Evolutionary conservation across 2,888 invertebrate genomes (phyloP), one percentile per base, ranked within the genome.

Genomic region (Tiliacea citrago): DNA sequence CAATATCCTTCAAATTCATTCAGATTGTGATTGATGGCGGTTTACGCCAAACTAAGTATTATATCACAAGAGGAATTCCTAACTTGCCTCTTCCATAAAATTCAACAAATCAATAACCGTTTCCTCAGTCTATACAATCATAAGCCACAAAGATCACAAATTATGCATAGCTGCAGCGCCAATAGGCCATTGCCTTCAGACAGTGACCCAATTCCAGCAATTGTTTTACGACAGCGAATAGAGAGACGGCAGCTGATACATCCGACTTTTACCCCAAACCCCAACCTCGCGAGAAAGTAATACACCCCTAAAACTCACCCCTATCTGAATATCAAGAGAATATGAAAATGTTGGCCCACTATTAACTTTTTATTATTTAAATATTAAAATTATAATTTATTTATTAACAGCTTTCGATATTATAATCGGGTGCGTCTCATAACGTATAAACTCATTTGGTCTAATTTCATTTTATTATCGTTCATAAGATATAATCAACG

Each of bases 181-280:
- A 63, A 60, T 42, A 62, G 69, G 42, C 63, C 60, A 61, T 58
- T 72, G 65, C 21, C 35, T 83, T 70, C 74, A 69, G 73, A 71
- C 73, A 75, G 61, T 75, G 75, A 85, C 81, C 81, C 76, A 81
- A 81, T 81, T 87, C 76, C 51, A 21, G 2, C 65, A 74, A 73
- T 66, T 60, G 71, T 76, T 80, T 76, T 77, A 82, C 77, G 69
- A 81, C 57, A 63, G 61, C 35, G 57, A 29, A n/a, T n/a, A 61
- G 49, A 62, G 79, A 76, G 65, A 68, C 53, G 55, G 45, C 87
- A 85, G 86, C 83, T 87, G 86, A 74, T 68, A 77, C 68, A 77
- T 75, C 79, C 73, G 78, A 75, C 68, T 81, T 81, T 86, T 80
- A 65, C 63, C 57, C 53, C 67, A 47, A 21, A 35, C 65, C 53